Percentiles rank a stretch among this genome's conserved stretches.
Conservation (phyloP, 2,888 invertebrate species). For the Strigamia crassipes region DNA sequence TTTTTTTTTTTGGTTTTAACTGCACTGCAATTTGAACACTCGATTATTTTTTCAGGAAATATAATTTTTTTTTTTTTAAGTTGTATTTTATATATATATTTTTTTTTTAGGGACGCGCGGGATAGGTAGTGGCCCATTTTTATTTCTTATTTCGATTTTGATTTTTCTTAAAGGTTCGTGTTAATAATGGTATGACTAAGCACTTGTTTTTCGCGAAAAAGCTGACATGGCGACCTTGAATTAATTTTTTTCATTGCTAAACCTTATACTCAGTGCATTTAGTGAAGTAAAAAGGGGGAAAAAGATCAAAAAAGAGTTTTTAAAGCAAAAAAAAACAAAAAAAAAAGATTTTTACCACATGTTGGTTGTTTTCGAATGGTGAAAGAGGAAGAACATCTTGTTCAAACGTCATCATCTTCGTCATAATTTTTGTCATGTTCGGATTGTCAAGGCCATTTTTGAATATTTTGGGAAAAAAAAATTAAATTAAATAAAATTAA, state of each 20-base stretch:
- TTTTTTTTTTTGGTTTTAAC: background rate
- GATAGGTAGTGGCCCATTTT: no score
- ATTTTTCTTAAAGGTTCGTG: background rate
- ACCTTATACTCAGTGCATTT: background rate
- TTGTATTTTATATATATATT: background rate
- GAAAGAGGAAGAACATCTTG: background rate
- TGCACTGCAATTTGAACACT: constrained; percentile 8
- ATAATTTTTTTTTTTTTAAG: background rate
- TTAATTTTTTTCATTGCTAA: background rate
- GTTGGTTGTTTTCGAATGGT: background rate
- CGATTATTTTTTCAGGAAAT: no score
- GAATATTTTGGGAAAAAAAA: background rate
- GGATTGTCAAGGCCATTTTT: background rate
- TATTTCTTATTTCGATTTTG: background rate
- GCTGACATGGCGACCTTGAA: background rate
- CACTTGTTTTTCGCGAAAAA: background rate
- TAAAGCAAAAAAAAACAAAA: no score
- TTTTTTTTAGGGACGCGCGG: no score
- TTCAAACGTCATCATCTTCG: background rate
- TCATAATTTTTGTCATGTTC: constrained; percentile 31
- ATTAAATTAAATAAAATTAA: no score
- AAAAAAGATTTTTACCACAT: background rate
- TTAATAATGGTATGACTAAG: background rate
- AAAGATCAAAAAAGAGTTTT: background rate
- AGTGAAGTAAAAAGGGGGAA: background rate